Base-by-base conservation (phyloP, 2,888 invertebrate species). In the Rhorus exstirpatorius region DNA sequence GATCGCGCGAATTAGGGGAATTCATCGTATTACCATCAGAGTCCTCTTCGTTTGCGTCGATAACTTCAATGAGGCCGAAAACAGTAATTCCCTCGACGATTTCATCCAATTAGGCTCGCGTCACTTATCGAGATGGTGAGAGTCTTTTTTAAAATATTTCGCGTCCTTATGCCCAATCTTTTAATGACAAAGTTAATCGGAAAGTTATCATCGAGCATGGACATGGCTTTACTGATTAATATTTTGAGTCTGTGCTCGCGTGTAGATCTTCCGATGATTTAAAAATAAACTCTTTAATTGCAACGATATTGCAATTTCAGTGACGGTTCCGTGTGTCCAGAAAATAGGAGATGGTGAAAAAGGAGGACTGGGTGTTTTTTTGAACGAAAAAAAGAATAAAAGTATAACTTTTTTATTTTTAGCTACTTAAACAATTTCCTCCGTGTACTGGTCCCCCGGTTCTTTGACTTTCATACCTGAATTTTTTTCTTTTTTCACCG, bases 1-100 rank as follows among this genome's bases (percentile, higher is more conserved):
- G 31, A 35, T 21, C n/a, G 21, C 12, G 3, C 19, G 14, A 7
- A 7, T 14, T 4, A 35, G 14, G 26, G 41, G 60, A 60, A 60
- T 44, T 19, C 41, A 51, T 44, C 51, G 41, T 14, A 24, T 60
- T 49, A 4, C 12, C 75, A 70, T 75, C 58, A 38, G 17, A n/a
- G 35, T 21, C 12, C 44, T 26, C 53, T 31, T 44, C 21, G 12
- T 35, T 77, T 24, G 46, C 63, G 17, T 79, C 51, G 31, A 35
- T 55, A 65, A 38, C 70, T 79, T 71, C 51, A 71, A 75, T 41
- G 58, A 21, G 65, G n/a, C 49, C 63, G 53, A 17, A 71, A 79
- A 70, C 24, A 55, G 21, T 60, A 65, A 71, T 79, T 55, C 44
- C 10, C 7, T 74, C 60, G 35, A 70, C 35, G 51, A 35, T 31